Evolutionary conservation across 1,140 invertebrate genomes (phyloP), one percentile per base, ranked within the genome.

Genomic region (Metaphire vulgaris): DNA sequence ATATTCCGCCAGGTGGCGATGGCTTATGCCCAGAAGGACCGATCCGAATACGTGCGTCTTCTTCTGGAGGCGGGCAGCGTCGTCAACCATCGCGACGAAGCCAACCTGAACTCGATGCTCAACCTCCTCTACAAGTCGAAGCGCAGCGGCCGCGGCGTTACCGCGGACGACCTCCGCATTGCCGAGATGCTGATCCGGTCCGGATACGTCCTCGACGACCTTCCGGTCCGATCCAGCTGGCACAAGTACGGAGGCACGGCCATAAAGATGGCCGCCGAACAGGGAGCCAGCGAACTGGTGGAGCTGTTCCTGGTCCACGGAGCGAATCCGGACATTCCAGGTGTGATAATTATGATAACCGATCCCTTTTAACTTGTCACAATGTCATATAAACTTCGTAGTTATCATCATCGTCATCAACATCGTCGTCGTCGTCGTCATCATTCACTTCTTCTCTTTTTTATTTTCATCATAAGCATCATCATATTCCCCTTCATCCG

Each of bases 31-130:
- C 32, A 73, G 15, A 34, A 14, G 15, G 72, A 73, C 31, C 41
- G 72, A 14, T 28, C 56, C 32, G 72, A 73, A 1, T 73, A 73
- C 33, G 72, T 73, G 21, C 72, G 72, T 31, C 28, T 73, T 32
- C 72, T 73, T 15, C 32, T 73, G 1, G 26, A 26, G 16, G 32
- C 72, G 16, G 72, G 72, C 21, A 73, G 72, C 28, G 34, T 34
- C 41, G 72, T 73, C 33, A 73, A 73, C 33, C 72, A 73, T 29
- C 32, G 72, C 21, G 72, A 73, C 72, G 72, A 73, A 34, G 72
- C 72, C 32, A 73, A 73, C 32, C 41, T 73, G 21, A 73, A 73
- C 33, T 73, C 72, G 1, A 73, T 73, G 72, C 34, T 73, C 32
- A 73, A 73, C n/a, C 72, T 73, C 12, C 33, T 73, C 1, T 28